Conservation (phyloP, 2,888 invertebrate genomes). For the Villa cingulata region DNA sequence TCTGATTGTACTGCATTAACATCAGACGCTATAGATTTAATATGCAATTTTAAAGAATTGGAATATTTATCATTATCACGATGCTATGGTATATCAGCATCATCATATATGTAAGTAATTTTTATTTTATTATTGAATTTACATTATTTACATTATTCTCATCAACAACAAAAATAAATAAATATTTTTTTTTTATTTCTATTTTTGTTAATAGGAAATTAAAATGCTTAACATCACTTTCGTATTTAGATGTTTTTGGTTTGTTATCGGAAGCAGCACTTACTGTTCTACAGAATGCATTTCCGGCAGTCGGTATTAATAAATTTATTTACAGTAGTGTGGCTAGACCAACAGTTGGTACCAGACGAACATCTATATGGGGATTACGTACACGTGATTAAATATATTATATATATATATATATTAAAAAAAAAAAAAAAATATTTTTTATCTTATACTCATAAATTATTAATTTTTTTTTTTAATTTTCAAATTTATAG, state of each 20-base stretch:
- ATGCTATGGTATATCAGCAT: slow-evolving; percentile 62
- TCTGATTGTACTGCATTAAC: slow-evolving; percentile 73
- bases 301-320: slow-evolving; percentile 53
- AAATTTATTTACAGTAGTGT: slow-evolving; percentile 70
- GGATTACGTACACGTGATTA: slow-evolving; percentile 69
- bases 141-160: background rate
- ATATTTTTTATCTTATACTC: no score
- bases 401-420: no score
- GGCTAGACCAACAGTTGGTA: slow-evolving; percentile 79
- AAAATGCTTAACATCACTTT: slow-evolving; percentile 47
- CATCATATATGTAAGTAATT: slow-evolving; percentile 51
- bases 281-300: slow-evolving; percentile 40
- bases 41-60: slow-evolving; percentile 46
- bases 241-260: slow-evolving; percentile 71
- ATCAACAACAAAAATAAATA: background rate
- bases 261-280: slow-evolving; percentile 48
- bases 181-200: slow-evolving; percentile 10
- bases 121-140: background rate
- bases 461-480: no score
- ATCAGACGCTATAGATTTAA: slow-evolving; percentile 42
- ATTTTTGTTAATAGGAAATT: slow-evolving; percentile 38
- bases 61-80: slow-evolving; percentile 69
- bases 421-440: background rate
- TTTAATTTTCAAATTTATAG: no score
- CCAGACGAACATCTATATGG: slow-evolving; percentile 81